These are phyloP conservation scores for Linnaemya tessellans DNA, from an alignment of 2,888 invertebrate species.

Conservation along the genomic window DNA sequence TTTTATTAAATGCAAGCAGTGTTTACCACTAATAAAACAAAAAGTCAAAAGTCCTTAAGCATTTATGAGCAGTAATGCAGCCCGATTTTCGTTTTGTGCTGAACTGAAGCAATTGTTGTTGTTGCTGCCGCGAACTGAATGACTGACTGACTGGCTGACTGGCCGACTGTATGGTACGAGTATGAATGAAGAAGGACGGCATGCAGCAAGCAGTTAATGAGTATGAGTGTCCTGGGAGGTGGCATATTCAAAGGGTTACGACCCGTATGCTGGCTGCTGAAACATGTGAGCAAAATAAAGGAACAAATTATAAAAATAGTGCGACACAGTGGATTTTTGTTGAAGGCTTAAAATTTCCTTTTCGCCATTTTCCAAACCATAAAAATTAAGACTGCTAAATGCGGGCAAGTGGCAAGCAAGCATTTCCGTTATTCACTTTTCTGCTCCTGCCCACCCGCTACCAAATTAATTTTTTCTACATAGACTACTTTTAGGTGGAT, in stretches of 20 bases:
- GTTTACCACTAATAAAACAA: constrained; percentile 81
- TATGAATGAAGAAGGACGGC: constrained; percentile 37
- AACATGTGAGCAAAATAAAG: constrained; percentile 44
- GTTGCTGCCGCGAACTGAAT: constrained; percentile 33
- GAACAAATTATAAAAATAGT: constrained; percentile 57
- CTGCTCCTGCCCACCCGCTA: constrained; percentile 34
- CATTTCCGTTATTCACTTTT: constrained; percentile 68
- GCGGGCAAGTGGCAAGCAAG: constrained; percentile 71
- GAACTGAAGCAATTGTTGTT: constrained; percentile 63
- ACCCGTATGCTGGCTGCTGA: constrained; percentile 61
- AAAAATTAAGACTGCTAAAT: constrained; percentile 69
- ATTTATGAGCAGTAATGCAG: constrained; percentile 77
- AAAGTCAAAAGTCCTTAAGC: constrained; percentile 82
- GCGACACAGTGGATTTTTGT: constrained; percentile 65
- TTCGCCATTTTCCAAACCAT: constrained; percentile 51
- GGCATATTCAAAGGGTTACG: constrained; percentile 68
- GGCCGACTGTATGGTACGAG: too few species aligned
- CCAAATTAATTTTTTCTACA: constrained; percentile 56
- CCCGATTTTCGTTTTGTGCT: constrained; percentile 57
- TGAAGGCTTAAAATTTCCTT: constrained; percentile 62
- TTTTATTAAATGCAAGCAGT: constrained; percentile 72
- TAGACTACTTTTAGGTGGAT: constrained; percentile 50
- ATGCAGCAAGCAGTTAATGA: constrained; percentile 74
- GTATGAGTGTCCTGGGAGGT: constrained; percentile 66
- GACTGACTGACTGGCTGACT: constrained; percentile 35